Conservation (phyloP, 2,888 invertebrate species). For the Drosophila parthenogenetica region DNA sequence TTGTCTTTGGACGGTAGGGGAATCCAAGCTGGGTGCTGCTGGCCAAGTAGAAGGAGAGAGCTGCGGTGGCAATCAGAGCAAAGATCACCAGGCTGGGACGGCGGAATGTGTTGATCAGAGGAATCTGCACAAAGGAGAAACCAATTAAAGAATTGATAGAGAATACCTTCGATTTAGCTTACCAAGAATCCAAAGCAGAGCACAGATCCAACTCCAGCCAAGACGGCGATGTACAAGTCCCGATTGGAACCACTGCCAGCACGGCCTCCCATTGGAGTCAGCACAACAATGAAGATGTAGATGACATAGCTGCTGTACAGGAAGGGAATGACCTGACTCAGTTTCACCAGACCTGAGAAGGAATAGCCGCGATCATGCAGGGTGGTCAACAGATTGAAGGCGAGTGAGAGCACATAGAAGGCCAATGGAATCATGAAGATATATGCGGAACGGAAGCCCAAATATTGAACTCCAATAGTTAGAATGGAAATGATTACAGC, state of each 20-base stretch:
- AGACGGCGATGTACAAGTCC: constrained; percentile 86
- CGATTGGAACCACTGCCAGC: constrained; percentile 84
- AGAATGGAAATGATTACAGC: constrained; percentile 73
- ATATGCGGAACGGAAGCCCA: constrained; percentile 77
- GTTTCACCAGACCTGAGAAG: constrained; percentile 78
- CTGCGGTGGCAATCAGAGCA: constrained; percentile 35
- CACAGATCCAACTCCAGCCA: constrained; percentile 80
- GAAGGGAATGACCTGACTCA: constrained; percentile 84
- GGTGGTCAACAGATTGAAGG: constrained; percentile 75
- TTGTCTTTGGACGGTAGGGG: constrained; percentile 86
- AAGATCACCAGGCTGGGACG: constrained; percentile 44
- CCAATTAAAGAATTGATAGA: not conserved
- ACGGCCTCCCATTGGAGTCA: constrained; percentile 88
- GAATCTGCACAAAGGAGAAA: constrained; percentile 32
- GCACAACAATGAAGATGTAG: constrained; percentile 85
- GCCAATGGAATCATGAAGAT: constrained; percentile 74
- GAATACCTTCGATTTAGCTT: constrained; percentile 18
- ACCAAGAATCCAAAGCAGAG: constrained; percentile 83
- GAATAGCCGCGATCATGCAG: constrained; percentile 66
- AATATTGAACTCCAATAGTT: constrained; percentile 56
- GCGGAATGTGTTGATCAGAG: constrained; percentile 31
- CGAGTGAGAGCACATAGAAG: constrained; percentile 72
- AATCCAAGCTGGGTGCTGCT: constrained; percentile 86
- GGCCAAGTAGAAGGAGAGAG: constrained; percentile 36
- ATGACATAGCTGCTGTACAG: constrained; percentile 85